phyloP scores from a whole-genome alignment of 1,140 invertebrate genomes.

The Meteorus sp. region DNA sequence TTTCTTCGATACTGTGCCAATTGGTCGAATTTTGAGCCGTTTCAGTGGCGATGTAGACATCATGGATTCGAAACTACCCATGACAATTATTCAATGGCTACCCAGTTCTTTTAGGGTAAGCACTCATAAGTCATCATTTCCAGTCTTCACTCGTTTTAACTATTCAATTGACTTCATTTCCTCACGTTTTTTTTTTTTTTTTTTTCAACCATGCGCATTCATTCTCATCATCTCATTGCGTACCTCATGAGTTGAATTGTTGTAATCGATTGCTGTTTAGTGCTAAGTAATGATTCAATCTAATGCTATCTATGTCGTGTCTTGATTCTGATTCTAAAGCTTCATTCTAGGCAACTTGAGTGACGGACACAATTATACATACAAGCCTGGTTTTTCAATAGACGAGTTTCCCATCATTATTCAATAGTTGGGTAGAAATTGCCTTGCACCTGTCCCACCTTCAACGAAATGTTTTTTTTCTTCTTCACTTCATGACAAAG shows the following conservation, averaged over 20 bases:
- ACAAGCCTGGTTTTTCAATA: too few relatives aligned
- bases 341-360: neutral
- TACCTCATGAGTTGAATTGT: neutral
- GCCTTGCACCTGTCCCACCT: too few relatives aligned
- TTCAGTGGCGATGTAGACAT: constrained; percentile 85
- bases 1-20: constrained; percentile 87
- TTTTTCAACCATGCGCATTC: neutral
- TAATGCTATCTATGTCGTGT: too few relatives aligned
- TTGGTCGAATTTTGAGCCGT: constrained; percentile 82
- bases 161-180: constrained; percentile 6
- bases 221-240: neutral
- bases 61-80: constrained; percentile 75
- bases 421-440: too few relatives aligned
- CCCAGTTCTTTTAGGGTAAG: constrained; percentile 60
- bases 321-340: too few relatives aligned
- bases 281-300: too few relatives aligned
- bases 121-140: constrained; percentile 25
- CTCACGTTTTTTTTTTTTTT: neutral
- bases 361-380: constrained; percentile 57
- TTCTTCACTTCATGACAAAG: too few relatives aligned
- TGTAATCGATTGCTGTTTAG: neutral
- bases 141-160: neutral
- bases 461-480: too few relatives aligned
- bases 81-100: constrained; percentile 70
- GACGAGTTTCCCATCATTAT: neutral